These are phyloP conservation scores for Eupsilia transversa DNA, from an alignment of 2,888 invertebrate species.

Conservation along the genomic window DNA sequence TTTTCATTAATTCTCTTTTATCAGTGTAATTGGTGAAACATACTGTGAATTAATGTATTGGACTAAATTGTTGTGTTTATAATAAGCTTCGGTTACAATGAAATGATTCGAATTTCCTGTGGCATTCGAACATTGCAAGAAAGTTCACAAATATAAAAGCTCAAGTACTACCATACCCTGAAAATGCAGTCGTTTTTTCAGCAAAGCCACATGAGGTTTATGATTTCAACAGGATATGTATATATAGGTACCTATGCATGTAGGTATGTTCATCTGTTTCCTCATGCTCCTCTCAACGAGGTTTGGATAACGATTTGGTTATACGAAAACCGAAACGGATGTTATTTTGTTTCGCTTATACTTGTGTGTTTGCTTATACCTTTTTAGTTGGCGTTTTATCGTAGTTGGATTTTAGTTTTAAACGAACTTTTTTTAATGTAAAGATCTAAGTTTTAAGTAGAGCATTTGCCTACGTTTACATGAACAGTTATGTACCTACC, in stretches of 20 bases:
- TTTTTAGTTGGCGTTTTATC: background rate
- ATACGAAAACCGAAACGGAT: background rate
- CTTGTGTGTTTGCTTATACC: background rate
- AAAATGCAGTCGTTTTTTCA: background rate
- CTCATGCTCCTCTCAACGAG: background rate
- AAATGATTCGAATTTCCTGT: background rate
- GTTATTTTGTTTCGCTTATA: background rate
- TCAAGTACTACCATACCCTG: background rate
- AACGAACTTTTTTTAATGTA: background rate
- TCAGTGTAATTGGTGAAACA: slow-evolving; percentile 18
- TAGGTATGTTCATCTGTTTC: background rate
- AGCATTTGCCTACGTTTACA: background rate
- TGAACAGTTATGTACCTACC: background rate
- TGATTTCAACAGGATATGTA: background rate
- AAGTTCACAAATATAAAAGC: background rate
- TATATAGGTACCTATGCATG: too few species aligned
- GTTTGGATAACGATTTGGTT: background rate
- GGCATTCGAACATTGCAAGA: background rate
- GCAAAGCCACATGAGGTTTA: background rate
- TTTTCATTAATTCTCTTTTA: slow-evolving; percentile 18
- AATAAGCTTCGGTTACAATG: slow-evolving; percentile 13
- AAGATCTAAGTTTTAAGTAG: background rate
- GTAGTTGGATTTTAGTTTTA: background rate
- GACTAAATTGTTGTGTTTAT: background rate
- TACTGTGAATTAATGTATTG: slow-evolving; percentile 23